Base-by-base conservation (phyloP, 2,888 invertebrate species). In the Cacoxenus indagator region DNA sequence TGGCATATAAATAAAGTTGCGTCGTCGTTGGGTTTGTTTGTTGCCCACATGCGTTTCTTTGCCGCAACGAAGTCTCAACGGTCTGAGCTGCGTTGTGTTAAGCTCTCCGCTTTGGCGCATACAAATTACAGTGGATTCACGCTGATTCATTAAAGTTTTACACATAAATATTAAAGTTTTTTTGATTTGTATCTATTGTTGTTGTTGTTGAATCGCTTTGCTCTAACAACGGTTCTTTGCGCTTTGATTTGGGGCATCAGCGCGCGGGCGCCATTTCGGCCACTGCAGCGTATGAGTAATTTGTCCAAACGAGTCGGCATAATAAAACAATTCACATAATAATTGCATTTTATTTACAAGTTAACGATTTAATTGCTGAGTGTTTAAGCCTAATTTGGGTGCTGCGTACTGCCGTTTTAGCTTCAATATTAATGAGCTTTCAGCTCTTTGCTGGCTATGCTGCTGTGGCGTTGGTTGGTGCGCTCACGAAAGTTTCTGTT, bases 1-100 rank as follows among this genome's bases (percentile, higher is more conserved):
- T 78, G 80, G 81, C 80, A 80, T 76, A 62, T 62, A 62, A 62
- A 62, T 62, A 62, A 62, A 62, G 61, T 45, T 45, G 43, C 22
- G 22, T 37, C 37, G 37, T 14, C 2, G 37, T 37, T n/a, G n/a
- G 37, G 17, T 51, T 51, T 51, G 22, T 51, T 51, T 22, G 51
- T 51, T 51, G 51, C 51, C 51, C 51, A 51, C 51, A 51, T 22
- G 51, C 51, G 37, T 37, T 9, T 11, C 2, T 37, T 37, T 37
- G 8, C 14, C 37, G 37, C 37, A 2, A 37, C 37, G 14, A 37
- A 37, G 37, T 37, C 37, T 37, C n/a, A n/a, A n/a, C n/a, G n/a
- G n/a, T n/a, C n/a, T n/a, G n/a, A n/a, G n/a, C n/a, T n/a, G n/a
- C n/a, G n/a, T n/a, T n/a, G n/a, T n/a, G n/a, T n/a, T n/a, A n/a